Evolutionary conservation across 2,888 invertebrate species (phyloP).

Genomic region (Sarcophaga rosellei): DNA sequence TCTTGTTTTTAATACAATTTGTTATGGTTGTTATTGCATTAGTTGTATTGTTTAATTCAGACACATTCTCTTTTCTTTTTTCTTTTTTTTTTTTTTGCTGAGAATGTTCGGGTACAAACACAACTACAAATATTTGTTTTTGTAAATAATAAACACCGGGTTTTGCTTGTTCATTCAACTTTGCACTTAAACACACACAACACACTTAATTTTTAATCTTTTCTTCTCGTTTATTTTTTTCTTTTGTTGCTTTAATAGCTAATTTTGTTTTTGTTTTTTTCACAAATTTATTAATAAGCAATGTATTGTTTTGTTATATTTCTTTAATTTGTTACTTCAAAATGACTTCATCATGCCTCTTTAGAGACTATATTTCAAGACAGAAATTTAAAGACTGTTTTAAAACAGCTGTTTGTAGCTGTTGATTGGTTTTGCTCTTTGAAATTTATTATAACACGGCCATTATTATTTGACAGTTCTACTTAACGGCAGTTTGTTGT

Average conservation of each 20-base stretch:
- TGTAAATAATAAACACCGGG: slow-evolving; percentile 29
- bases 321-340: neutral
- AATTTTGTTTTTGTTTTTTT: slow-evolving; percentile 11
- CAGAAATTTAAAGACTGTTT: slow-evolving; percentile 28
- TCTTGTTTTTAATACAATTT: slow-evolving; percentile 10
- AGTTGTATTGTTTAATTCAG: slow-evolving; percentile 15
- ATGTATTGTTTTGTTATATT: neutral
- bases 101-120: too few species aligned
- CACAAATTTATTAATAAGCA: neutral
- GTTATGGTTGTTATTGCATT: neutral
- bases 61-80: slow-evolving; percentile 35
- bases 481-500: slow-evolving; percentile 51
- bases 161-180: slow-evolving; percentile 18
- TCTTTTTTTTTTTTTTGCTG: neutral
- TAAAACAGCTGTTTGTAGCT: slow-evolving; percentile 55
- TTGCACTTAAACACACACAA: slow-evolving; percentile 29
- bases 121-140: neutral
- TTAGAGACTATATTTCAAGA: neutral
- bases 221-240: neutral
- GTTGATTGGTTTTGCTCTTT: neutral
- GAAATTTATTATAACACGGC: neutral
- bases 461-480: slow-evolving; percentile 42
- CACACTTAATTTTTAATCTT: neutral
- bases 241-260: slow-evolving; percentile 6
- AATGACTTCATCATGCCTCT: neutral